phyloP scores from a whole-genome alignment of 2,888 invertebrate genomes.

The Petrophora chlorosata region DNA sequence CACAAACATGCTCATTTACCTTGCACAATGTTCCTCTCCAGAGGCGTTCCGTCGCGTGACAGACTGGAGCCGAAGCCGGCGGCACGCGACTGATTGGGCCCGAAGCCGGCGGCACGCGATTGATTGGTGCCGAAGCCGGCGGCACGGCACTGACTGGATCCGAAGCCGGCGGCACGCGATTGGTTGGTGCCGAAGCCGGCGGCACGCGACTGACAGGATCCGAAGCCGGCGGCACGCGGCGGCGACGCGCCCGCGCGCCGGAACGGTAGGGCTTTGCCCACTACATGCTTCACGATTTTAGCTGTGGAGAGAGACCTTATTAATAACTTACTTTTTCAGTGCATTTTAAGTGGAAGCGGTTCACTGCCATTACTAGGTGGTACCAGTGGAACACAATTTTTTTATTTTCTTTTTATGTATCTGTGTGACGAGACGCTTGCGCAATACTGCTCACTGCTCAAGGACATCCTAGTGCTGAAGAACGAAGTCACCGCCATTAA shows the following conservation, averaged over 20 bases:
- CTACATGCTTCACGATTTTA: slow-evolving; percentile 61
- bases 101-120: no score
- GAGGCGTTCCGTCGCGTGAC: slow-evolving; percentile 60
- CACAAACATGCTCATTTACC: slow-evolving; percentile 47
- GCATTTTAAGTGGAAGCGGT: no score
- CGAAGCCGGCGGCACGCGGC: no score
- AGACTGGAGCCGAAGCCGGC: slow-evolving; percentile 72
- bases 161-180: slow-evolving; percentile 64
- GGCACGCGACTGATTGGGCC: no score
- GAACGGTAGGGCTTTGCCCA: slow-evolving; percentile 63
- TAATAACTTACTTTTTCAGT: not conserved
- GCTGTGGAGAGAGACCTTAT: slow-evolving; percentile 38
- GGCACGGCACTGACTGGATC: slow-evolving; percentile 64
- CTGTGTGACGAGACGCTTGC: no score
- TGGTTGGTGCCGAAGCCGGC: slow-evolving; percentile 36
- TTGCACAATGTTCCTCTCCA: slow-evolving; percentile 56
- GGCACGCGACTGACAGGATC: slow-evolving; percentile 64
- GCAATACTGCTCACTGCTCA: no score
- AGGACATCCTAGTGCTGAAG: no score
- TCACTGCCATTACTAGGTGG: no score
- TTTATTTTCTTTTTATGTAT: no score
- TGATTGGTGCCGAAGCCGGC: slow-evolving; percentile 38
- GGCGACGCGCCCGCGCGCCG: no score
- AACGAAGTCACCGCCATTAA: no score
- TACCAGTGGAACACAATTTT: no score